Evolutionary conservation across 2,888 invertebrate genomes (phyloP).

Genomic region (Pachydiplax longipennis): DNA sequence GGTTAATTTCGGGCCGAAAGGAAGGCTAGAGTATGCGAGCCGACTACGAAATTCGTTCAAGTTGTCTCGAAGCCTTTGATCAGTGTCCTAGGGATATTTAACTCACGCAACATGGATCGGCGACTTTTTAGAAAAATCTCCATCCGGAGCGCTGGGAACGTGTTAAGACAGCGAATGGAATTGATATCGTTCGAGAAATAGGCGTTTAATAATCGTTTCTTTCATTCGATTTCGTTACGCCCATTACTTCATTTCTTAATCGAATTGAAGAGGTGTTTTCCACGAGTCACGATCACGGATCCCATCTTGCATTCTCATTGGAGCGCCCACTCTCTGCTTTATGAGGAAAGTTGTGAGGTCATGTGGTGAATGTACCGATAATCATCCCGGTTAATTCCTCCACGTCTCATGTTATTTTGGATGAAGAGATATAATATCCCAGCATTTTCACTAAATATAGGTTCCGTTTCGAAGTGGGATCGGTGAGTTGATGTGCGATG

Average conservation of each 20-base stretch:
- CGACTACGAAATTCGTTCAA: neutral
- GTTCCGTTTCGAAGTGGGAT: neutral
- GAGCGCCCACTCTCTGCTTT: neutral
- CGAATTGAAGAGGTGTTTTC: neutral
- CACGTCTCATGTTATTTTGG: neutral
- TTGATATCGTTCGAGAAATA: neutral
- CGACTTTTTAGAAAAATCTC: neutral
- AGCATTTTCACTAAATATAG: neutral
- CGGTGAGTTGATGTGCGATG: neutral
- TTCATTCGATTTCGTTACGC: neutral
- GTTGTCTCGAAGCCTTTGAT: neutral
- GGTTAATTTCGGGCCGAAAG: neutral
- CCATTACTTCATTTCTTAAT: neutral
- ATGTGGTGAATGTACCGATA: neutral
- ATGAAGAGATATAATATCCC: neutral
- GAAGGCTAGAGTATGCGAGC: neutral
- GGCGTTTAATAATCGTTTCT: neutral
- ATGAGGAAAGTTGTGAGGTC: neutral
- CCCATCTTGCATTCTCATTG: neutral
- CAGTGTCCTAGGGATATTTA: neutral
- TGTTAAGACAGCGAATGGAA: neutral
- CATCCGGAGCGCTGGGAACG: neutral
- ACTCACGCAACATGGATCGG: neutral
- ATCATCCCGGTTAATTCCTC: neutral
- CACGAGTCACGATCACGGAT: neutral